Evolutionary conservation across 92 coral and sea anemone genomes (phyloP), one percentile per base, ranked within the genome.

Genomic region (Diadumene lineata): DNA sequence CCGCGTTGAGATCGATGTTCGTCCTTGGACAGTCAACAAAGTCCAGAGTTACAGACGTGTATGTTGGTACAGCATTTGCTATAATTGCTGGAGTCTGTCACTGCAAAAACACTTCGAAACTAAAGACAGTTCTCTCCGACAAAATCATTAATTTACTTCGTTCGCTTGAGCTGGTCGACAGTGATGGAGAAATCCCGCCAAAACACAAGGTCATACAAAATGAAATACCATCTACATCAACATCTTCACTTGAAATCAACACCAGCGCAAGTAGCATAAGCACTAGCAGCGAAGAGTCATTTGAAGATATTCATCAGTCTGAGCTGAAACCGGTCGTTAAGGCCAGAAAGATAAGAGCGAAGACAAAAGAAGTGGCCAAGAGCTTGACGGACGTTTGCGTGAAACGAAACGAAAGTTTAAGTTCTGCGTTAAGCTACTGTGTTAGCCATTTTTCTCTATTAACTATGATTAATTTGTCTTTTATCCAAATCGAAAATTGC

Each of bases 61-160:
- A 56, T 43, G 83, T 79, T 17, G 77, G 68, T 33, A 34, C 83
- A 56, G 60, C 74, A 26, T 57, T 79, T 34, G 69, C 68, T 31
- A 69, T 79, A 19, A 56, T 79, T 33, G 83, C 76, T 17, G 70
- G 76, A 18, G 76, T 79, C 48, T 79, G 67, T 44, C 56, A 43
- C 58, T 48, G 69, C 34, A 77, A 31, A 32, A 61, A 38, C 1
- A 30, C 30, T 27, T 27, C 50, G 18, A 56, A 56, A 53, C 64
- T 60, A 15, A 27, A 11, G 43, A 1, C 46, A 1, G 27, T 72
- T 11, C 10, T 60, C 25, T 16, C 25, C 31, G 23, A 6, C 6
- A 25, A 21, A 31, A n/a, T 60, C 7, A 65, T 25, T 32, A 43
- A 44, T 1, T 32, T 21, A 11, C 7, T 48, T 21, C 29, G 58